Evolutionary conservation across 2,797 vertebrate species (phyloP), one percentile per base, ranked within the genome.

Genomic region (Sebastes vulpes): DNA sequence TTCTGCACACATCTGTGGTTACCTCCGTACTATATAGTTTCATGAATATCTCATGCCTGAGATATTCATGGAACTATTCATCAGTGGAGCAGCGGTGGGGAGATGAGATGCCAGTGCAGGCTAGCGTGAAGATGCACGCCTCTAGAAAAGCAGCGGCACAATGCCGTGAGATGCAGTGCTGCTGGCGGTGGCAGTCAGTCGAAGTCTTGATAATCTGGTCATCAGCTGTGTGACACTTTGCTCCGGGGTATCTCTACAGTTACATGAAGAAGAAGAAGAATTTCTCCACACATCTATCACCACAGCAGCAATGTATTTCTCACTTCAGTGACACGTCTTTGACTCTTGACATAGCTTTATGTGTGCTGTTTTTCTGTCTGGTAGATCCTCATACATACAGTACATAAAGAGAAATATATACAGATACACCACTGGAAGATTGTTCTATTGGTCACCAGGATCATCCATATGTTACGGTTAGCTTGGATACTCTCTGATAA

Each of bases 31-130:
- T 63, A 20, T 63, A 65, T 61, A 29, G 59, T 80, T 75, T 82
- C 68, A 76, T 79, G 77, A 75, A 81, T 87, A 81, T 75, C 53
- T 76, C 83, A 72, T 20, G 65, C 35, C 12, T 81, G 73, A 79
- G 81, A 77, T 89, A 88, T 84, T 90, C 86, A 88, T 89, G 79
- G 77, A 86, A 73, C 79, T 66, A 77, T 81, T 91, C 80, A 79
- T 84, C 85, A 80, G 79, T 75, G 29, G 32, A 77, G 77, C 83
- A 70, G 87, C 65, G 18, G 66, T 42, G 9, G 31, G 67, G 78
- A 73, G 83, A 85, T 77, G 79, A 85, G 72, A 74, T 78, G 78
- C 79, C 35, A 53, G 77, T 26, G 79, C 57, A 81, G 79, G 69
- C 56, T 46, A 53, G 46, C 65, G 85, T 86, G 75, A 75, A 25